Evolutionary conservation across 2,113 vertebrate genomes (phyloP).

Genomic region (rat (Rattus norvegicus)): GRCr8 NC_086038.1:42220001-42220500

Average conservation of each 20-base stretch:
- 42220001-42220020: neutral
- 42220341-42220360: conserved; percentile 51
- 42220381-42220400: neutral
- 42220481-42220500: neutral
- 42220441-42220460: neutral
- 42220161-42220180: neutral
- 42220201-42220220: neutral
- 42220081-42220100: neutral
- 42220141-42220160: neutral
- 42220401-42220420: neutral
- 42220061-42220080: neutral
- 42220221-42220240: neutral
- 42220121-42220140: neutral
- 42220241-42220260: neutral
- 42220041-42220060: neutral
- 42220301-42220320: neutral
- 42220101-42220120: too few species aligned
- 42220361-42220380: conserved; percentile 4
- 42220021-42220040: neutral
- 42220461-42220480: neutral
- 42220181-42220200: neutral
- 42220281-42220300: neutral
- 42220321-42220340: neutral
- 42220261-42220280: conserved; percentile 37
- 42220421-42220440: neutral